Percentiles rank a stretch among this genome's conserved stretches.
These are phyloP conservation scores for Eira barbara DNA, from an alignment of 2,113 vertebrate species.

Conservation along the genomic window DNA sequence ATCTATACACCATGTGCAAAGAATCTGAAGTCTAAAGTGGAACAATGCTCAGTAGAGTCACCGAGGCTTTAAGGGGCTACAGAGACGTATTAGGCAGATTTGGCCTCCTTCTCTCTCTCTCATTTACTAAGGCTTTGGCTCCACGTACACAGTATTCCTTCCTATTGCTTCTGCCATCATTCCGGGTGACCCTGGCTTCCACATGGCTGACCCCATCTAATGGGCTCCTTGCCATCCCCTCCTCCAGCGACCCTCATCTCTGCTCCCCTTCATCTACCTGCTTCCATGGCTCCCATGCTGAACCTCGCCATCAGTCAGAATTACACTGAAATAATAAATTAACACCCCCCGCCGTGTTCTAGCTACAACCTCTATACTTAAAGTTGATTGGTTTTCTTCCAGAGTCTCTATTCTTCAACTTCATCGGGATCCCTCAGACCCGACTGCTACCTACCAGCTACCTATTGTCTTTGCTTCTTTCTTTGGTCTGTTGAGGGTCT, in stretches of 20 bases:
- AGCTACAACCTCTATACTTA: not conserved
- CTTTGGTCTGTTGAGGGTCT: not conserved
- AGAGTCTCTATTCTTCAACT: not conserved
- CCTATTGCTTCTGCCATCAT: not conserved
- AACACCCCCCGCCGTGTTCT: not conserved
- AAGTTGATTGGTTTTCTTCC: not conserved
- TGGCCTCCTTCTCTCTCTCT: not conserved
- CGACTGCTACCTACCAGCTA: not conserved
- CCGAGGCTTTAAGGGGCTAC: not conserved
- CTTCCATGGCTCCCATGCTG: not conserved
- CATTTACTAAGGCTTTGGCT: constrained; percentile 4
- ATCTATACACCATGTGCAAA: not conserved
- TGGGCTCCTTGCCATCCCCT: not conserved
- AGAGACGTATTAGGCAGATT: not conserved
- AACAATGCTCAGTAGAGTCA: not conserved
- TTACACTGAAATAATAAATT: constrained; percentile 7
- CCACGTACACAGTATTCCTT: not conserved
- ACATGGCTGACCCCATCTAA: not conserved
- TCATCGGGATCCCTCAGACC: not conserved
- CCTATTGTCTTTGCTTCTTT: not conserved
- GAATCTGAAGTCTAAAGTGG: not conserved
- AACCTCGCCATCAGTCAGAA: not conserved
- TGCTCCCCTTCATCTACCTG: not conserved
- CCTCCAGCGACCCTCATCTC: not conserved
- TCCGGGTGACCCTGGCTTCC: not conserved